Evolutionary conservation across 1,140 invertebrate genomes (phyloP), one percentile per base, ranked within the genome.

Genomic region (Rhyzopertha dominica): DNA sequence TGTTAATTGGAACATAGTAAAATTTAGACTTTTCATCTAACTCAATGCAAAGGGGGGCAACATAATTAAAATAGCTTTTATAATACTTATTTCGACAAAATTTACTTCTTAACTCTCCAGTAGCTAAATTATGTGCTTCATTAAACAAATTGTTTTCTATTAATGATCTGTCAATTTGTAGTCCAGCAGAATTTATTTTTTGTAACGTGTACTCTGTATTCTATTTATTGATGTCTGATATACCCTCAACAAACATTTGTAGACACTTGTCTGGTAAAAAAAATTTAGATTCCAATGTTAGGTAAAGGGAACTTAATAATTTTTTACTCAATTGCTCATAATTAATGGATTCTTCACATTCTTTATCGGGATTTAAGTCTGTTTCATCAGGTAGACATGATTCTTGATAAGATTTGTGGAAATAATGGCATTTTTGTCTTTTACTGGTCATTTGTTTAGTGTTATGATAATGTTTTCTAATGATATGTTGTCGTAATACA

Each of bases 1-100:
- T 31, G 20, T 44, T 23, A 14, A 62, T 47, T 1, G 59, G 57
- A 17, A 62, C 41, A 23, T 62, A 62, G 30, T 50, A 45, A 54
- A 53, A 67, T 48, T 47, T 49, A 23, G n/a, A 48, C 28, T 47
- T 45, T 24, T 50, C 56, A 16, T 45, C 17, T 14, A 32, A 7
- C 20, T 38, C 28, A 30, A 39, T 7, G 19, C 35, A 37, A 20
- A 54, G 23, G 4, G 47, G 53, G 30, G 17, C 24, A 28, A 63
- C 36, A 29, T 44, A 60, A 36, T 42, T 13, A 43, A 54, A 56
- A 31, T 56, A 13, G 13, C 38, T 51, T 53, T 51, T 54, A 32
- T 51, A 59, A 34, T 40, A 61, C 26, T 44, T 39, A 38, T 47
- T 14, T 28, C 48, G 20, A 8, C 5, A 43, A 35, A 43, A 32